Evolutionary conservation across 2,113 vertebrate genomes (phyloP).

Genomic region (Ahaetulla prasina): DNA sequence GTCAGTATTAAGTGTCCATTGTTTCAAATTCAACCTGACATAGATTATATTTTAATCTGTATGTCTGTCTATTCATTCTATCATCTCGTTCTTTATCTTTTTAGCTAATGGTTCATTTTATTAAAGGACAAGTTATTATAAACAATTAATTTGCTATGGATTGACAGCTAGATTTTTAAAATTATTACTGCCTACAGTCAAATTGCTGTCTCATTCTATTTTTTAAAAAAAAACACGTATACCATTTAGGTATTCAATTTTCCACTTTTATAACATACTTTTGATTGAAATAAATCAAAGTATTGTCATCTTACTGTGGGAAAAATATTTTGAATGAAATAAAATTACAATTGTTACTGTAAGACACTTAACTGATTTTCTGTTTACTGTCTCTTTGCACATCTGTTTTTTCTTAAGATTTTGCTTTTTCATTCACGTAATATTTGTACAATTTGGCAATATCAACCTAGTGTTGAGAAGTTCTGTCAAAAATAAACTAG

Average conservation of each 20-base stretch:
- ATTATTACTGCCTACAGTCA: background rate
- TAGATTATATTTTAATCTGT: background rate
- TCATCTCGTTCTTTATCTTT: background rate
- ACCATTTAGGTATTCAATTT: background rate
- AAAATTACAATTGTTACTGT: conserved; percentile 16
- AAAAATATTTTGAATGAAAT: background rate
- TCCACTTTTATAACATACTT: background rate
- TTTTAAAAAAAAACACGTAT: background rate
- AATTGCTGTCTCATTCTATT: background rate
- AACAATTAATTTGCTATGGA: background rate
- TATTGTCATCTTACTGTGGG: background rate
- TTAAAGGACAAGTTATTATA: background rate
- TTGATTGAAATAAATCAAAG: background rate
- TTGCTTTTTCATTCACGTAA: conserved; percentile 35
- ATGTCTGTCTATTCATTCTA: background rate
- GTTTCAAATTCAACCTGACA: background rate
- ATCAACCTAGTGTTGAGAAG: conserved; percentile 35
- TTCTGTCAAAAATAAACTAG: conserved; percentile 48
- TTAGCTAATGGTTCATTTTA: background rate
- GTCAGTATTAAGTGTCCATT: background rate
- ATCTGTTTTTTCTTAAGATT: conserved; percentile 37
- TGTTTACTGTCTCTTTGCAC: conserved; percentile 10
- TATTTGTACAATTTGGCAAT: conserved; percentile 34
- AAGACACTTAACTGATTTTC: conserved; percentile 17
- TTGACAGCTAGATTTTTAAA: background rate